A percentile compares a stretch with the other conserved stretches of the same genome.
Evolutionary conservation across 2,113 vertebrate genomes (phyloP).

Genomic region (Myotis brandtii): DNA sequence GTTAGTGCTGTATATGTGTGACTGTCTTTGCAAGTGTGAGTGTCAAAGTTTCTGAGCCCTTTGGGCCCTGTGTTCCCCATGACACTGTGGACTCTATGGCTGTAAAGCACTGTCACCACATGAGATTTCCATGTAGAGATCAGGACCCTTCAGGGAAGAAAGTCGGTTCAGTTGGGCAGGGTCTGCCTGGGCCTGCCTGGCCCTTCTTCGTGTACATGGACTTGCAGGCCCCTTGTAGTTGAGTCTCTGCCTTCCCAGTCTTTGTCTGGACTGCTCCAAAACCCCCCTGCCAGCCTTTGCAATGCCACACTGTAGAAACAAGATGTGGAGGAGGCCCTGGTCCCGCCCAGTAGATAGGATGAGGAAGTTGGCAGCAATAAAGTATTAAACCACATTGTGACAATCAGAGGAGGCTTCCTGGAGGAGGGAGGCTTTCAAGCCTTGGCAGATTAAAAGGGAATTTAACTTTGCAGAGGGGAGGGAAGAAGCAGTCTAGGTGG

Average conservation of each 20-base stretch:
- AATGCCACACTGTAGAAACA: neutral
- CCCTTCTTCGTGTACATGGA: neutral
- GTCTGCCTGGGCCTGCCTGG: neutral
- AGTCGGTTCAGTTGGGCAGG: neutral
- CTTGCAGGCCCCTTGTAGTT: neutral
- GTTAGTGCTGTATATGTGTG: neutral
- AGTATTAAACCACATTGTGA: neutral
- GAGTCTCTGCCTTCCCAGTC: neutral
- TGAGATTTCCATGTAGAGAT: neutral
- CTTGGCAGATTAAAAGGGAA: neutral
- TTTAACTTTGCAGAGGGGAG: neutral
- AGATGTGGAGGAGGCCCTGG: neutral
- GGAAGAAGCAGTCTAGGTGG: neutral
- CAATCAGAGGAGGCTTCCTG: neutral
- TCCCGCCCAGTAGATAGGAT: no score
- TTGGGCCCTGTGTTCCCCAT: neutral
- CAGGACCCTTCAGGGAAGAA: neutral
- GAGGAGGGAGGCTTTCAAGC: neutral
- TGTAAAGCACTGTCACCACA: neutral
- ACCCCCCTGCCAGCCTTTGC: neutral
- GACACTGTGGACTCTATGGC: neutral
- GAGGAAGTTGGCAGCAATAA: neutral
- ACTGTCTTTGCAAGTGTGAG: neutral
- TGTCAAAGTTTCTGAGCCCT: neutral
- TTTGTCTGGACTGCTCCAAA: no score